These are phyloP conservation scores for Polyommatus iphigenia DNA, from an alignment of 2,888 invertebrate genomes.

Conservation along the genomic window DNA sequence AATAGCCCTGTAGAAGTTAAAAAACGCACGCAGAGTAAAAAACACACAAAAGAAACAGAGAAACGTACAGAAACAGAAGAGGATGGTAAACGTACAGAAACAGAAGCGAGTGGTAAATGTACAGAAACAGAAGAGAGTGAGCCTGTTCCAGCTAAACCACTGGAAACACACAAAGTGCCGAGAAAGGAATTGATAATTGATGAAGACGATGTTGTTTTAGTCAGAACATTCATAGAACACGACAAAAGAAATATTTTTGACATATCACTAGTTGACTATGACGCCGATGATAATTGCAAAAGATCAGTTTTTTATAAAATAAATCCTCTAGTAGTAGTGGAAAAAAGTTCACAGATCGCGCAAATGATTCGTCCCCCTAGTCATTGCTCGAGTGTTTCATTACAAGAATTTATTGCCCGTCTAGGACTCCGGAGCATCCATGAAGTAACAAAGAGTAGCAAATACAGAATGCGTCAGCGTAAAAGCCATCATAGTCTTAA, in stretches of 20 bases:
- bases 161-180: not conserved
- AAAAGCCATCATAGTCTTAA: not conserved
- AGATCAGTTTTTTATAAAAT: slow-evolving; percentile 32
- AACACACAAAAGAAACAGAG: not conserved
- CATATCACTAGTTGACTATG: slow-evolving; percentile 30
- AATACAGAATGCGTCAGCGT: slow-evolving; percentile 14
- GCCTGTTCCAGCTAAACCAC: not conserved
- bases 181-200: slow-evolving; percentile 31
- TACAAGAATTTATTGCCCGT: slow-evolving; percentile 20
- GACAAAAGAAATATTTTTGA: slow-evolving; percentile 33
- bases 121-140: not conserved
- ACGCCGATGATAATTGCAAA: slow-evolving; percentile 33
- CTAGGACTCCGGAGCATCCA: slow-evolving; percentile 25
- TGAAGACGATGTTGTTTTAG: slow-evolving; percentile 33
- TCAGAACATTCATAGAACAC: slow-evolving; percentile 30
- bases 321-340: slow-evolving; percentile 31
- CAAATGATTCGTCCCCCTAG: slow-evolving; percentile 27
- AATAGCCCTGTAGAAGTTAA: not conserved
- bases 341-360: not conserved
- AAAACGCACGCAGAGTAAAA: not conserved
- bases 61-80: not conserved
- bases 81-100: not conserved
- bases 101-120: not conserved
- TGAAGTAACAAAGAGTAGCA: slow-evolving; percentile 3
- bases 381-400: slow-evolving; percentile 27